Conservation (phyloP, 2,888 invertebrate species). For the Melieria omissa region DNA sequence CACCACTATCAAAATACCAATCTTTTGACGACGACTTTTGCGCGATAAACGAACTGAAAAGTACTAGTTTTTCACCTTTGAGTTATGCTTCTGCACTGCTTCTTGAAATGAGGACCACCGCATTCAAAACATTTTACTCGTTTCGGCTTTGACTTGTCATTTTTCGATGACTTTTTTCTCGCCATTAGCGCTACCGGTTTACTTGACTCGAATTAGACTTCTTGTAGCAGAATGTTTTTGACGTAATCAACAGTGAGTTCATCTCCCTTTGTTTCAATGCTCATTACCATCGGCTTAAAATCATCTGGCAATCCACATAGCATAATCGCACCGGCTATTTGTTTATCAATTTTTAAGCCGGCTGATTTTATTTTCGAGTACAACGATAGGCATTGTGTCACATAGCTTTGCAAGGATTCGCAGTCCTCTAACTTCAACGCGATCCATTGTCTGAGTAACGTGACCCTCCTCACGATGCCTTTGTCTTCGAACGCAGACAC, state of each 20-base stretch:
- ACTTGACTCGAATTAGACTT: conserved; percentile 24
- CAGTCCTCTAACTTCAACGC: conserved; percentile 22
- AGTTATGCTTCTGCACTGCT: conserved; percentile 17
- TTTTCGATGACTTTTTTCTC: conserved; percentile 5
- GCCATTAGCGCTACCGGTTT: conserved; percentile 13
- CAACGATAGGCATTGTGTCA: conserved; percentile 14
- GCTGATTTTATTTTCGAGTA: conserved; percentile 26
- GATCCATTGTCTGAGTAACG: conserved; percentile 29
- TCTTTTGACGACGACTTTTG: conserved; percentile 18
- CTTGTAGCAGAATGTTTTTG: conserved; percentile 32
- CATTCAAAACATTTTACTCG: conserved; percentile 26
- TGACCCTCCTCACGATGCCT: conserved; percentile 18
- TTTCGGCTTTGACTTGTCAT: background rate
- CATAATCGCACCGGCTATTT: conserved; percentile 33
- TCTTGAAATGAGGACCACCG: conserved; percentile 26
- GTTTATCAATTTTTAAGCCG: conserved; percentile 22
- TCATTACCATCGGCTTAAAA: background rate
- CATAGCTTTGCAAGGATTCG: conserved; percentile 23
- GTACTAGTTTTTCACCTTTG: conserved; percentile 21
- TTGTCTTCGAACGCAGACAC: conserved; percentile 26
- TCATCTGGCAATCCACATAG: conserved; percentile 26
- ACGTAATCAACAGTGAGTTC: conserved; percentile 28
- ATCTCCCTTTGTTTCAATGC: conserved; percentile 25
- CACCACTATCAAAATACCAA: too few species aligned
- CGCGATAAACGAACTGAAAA: conserved; percentile 24